A percentile compares a stretch with the other conserved stretches of the same genome.
Evolutionary conservation across 2,113 vertebrate genomes (phyloP).

Genomic region (Neogale vison): DNA sequence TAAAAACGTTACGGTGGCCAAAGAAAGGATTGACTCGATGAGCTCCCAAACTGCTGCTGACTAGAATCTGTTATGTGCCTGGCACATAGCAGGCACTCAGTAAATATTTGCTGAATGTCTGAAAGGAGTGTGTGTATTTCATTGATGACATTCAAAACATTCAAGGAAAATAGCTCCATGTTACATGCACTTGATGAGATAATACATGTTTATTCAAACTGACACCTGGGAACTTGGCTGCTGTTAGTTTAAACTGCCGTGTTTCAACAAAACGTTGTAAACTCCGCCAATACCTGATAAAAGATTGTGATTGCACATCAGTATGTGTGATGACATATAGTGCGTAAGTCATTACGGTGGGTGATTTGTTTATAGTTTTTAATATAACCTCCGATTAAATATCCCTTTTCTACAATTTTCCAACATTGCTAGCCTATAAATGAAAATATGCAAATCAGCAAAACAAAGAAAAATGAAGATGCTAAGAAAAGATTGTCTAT

Average conservation of each 20-base stretch:
- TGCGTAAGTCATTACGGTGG: neutral
- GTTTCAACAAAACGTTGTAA: neutral
- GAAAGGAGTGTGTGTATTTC: neutral
- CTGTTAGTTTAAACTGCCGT: neutral
- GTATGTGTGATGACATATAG: too few species aligned
- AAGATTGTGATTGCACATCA: neutral
- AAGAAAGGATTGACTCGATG: neutral
- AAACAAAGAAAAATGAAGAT: slow-evolving; percentile 87
- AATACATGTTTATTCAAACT: neutral
- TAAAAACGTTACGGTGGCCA: neutral
- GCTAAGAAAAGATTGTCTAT: slow-evolving; percentile 88
- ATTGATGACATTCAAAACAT: neutral
- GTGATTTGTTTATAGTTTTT: neutral
- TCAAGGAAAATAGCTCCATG: neutral
- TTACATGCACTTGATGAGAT: neutral
- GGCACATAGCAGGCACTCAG: neutral
- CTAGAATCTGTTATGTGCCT: accelerated
- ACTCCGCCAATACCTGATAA: neutral
- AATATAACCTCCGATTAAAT: neutral
- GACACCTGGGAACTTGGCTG: neutral
- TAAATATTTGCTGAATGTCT: neutral
- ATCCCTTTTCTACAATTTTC: neutral
- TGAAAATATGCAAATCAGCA: slow-evolving; percentile 87
- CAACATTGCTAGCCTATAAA: slow-evolving; percentile 80
- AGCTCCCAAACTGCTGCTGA: neutral